Evolutionary conservation across 2,888 invertebrate genomes (phyloP).

Genomic region (Ophion ellenae): DNA sequence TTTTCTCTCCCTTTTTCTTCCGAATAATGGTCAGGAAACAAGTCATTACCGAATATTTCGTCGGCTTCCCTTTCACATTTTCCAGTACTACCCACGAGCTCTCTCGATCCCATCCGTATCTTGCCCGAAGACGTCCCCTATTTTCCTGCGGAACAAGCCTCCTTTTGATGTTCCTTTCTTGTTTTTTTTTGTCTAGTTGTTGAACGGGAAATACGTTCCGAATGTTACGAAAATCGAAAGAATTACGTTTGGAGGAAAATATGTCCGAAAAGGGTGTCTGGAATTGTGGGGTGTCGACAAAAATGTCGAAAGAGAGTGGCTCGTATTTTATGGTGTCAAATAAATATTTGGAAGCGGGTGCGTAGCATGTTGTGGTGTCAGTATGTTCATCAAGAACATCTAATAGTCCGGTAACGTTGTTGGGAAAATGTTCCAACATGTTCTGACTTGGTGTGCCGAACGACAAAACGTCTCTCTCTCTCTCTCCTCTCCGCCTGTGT

Average conservation of each 20-base stretch:
- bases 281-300: too few species aligned
- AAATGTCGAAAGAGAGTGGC: too few species aligned
- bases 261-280: too few species aligned
- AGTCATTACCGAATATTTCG: conserved; percentile 68
- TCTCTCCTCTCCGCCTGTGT: neutral
- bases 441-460: neutral
- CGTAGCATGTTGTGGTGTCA: too few species aligned
- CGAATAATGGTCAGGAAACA: conserved; percentile 63
- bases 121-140: neutral
- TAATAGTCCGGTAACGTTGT: too few species aligned
- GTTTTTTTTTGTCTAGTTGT: neutral
- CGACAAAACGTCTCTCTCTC: neutral
- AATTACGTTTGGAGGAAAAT: too few species aligned
- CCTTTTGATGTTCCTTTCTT: neutral
- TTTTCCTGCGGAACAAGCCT: neutral
- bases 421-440: too few species aligned
- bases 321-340: too few species aligned
- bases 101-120: conserved; percentile 33
- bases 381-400: too few species aligned
- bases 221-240: neutral
- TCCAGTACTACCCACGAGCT: conserved; percentile 28
- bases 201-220: neutral
- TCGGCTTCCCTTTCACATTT: conserved; percentile 47
- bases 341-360: too few species aligned
- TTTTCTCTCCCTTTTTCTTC: conserved; percentile 42